Base-by-base conservation (phyloP, 2,888 invertebrate species). In the Chouioia cunea region DNA sequence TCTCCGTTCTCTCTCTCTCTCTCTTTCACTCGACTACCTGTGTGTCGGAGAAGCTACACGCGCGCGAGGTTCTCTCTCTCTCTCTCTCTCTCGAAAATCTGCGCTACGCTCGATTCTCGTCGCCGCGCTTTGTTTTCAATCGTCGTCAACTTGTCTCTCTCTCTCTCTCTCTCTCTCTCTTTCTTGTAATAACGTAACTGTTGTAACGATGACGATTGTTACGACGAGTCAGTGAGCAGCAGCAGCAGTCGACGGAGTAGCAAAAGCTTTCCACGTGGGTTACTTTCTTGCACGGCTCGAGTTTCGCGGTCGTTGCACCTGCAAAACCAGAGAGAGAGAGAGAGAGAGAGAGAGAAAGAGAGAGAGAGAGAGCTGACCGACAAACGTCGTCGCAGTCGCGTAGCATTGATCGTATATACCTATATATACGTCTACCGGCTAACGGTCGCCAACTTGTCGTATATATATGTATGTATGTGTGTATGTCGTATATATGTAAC, bases 241-340 rank as follows among this genome's bases (percentile, higher is more conserved):
- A 10, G 36, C 36, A 12, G 4, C 36, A 10, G 10, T n/a, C 36
- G 10, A 12, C 36, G 10, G 36, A 6, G 36, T 2, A 6, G 36
- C 6, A 10, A 6, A 12, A 43, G 43, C 58, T 43, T 44, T 54
- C 57, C 20, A 36, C 36, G 36, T 36, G 36, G 36, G 36, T 36
- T 36, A 36, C 36, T 12, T 46, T 46, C 46, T 58, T 58, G 22
- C 46, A 22, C 44, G 44, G 22, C 46, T 36, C 46, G 54, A 48
- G 54, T 46, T 20, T 48, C 56, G 16, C 20, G 46, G 27, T 23
- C 73, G 73, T 73, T 73, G 73, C 73, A 73, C 70, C 73, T 73
- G 64, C 54, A 16, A 18, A 10, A 16, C 22, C 18, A 10, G 12
- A 10, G 6, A 36, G 36, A 36, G 36, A 10, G 12, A 10, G 6